Percentiles rank a stretch among this genome's conserved stretches.
Evolutionary conservation across 2,113 vertebrate genomes (phyloP).

Genomic region (Leucosticte australis): DNA sequence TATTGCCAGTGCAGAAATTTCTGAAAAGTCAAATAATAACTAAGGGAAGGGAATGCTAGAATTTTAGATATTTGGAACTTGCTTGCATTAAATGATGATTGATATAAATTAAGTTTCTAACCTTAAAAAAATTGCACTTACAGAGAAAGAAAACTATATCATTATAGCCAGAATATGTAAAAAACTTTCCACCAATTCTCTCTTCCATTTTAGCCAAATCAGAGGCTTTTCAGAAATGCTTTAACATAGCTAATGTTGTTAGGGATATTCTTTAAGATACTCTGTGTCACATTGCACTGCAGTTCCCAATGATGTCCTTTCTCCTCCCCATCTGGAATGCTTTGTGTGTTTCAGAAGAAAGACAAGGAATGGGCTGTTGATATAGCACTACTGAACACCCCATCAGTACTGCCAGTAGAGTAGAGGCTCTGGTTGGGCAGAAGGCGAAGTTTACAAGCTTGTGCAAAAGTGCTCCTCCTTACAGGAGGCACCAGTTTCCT

Average conservation of each 20-base stretch:
- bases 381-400: neutral
- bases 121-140: constrained; percentile 12
- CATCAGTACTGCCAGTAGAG: neutral
- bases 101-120: constrained; percentile 23
- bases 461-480: neutral
- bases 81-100: constrained; percentile 13
- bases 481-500: neutral
- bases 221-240: neutral
- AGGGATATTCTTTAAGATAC: neutral
- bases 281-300: neutral
- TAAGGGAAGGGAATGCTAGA: constrained; percentile 30
- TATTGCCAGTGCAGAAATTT: constrained; percentile 7
- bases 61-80: constrained; percentile 47
- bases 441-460: neutral
- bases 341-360: neutral
- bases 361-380: neutral
- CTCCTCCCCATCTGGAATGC: neutral
- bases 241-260: neutral
- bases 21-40: constrained; percentile 24
- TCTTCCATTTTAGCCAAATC: neutral
- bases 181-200: neutral
- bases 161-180: neutral
- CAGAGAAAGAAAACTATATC: neutral
- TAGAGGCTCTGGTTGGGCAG: neutral
- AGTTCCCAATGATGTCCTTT: neutral